Base-by-base conservation (phyloP, 2,888 invertebrate species). In the Ecliptopera silaceata region DNA sequence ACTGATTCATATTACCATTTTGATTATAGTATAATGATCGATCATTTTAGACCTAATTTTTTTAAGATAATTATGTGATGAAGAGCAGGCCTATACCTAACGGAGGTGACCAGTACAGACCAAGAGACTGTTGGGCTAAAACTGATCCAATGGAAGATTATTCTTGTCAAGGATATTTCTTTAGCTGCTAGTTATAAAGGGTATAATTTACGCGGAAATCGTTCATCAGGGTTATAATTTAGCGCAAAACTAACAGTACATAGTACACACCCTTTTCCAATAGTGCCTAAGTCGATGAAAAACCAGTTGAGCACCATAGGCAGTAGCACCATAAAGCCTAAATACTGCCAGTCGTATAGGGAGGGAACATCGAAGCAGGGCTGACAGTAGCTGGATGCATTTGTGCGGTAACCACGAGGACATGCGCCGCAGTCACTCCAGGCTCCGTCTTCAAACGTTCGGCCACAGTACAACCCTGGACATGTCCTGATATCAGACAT, bases 321-420 rank as follows among this genome's bases (percentile, higher is more conserved):
- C 39, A 98, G 80, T 12, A 98, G 83, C 0, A 96, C 97, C 97
- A 99, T 98, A 76, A 99, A 99, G 1, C 97, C 97, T 17, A 99
- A 93, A 80, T 97, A 98, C 41, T 98, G 92, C 96, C 97, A 98
- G 73, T 98, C 98, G 75, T 99, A 98, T 36, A 97, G 93, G 11
- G 94, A 92, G 0, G 97, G 96, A 31, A 92, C 91, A 50, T 95
- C 95, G 1, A 93, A 92, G 75, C 98, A 99, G 1, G 93, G 93
- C 13, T 92, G 84, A 78, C 98, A 98, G 36, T 95, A 94, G 52
- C 95, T 96, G 0, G 94, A 92, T 0, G 92, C 85, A 72, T 95
- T 95, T 39, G 96, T 94, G 26, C 96, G 91, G 72, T 92, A 97
- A 0, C 98, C 98, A 66, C 97, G 88, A 0, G 96, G 96, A 72